These are phyloP conservation scores for Lepidurus couesii DNA, from an alignment of 1,140 invertebrate genomes.

Conservation along the genomic window DNA sequence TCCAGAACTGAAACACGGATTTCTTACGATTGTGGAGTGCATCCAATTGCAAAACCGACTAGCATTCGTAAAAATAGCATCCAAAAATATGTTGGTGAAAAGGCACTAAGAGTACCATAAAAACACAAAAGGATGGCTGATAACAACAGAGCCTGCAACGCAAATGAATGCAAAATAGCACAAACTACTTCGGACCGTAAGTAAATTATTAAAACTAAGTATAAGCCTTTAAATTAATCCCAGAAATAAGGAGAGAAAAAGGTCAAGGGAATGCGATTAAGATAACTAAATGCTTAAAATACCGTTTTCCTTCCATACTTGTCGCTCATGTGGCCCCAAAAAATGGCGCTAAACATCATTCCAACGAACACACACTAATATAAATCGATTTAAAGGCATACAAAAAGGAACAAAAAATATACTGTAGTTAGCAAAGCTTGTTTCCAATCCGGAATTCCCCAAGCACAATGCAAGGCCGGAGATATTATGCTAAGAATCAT, in stretches of 20 bases:
- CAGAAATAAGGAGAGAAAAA: constrained; percentile 35
- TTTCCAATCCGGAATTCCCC: constrained; percentile 77
- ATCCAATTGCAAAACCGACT: constrained; percentile 93
- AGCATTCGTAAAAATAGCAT: constrained; percentile 80
- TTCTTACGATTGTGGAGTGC: constrained; percentile 92
- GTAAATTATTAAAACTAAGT: neutral
- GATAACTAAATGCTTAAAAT: constrained; percentile 37
- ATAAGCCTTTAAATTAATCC: too few relatives aligned
- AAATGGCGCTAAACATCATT: constrained; percentile 94
- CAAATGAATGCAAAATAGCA: constrained; percentile 33
- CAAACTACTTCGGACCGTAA: constrained; percentile 22
- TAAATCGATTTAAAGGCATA: constrained; percentile 24
- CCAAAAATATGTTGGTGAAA: constrained; percentile 87
- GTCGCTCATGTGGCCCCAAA: constrained; percentile 93
- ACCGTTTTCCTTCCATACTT: constrained; percentile 85
- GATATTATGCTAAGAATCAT: constrained; percentile 90
- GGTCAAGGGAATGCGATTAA: neutral
- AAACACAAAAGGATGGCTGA: constrained; percentile 84
- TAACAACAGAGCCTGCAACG: constrained; percentile 69
- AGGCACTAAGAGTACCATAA: constrained; percentile 82
- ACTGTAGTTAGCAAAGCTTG: constrained; percentile 69
- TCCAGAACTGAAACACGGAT: constrained; percentile 1
- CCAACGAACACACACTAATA: constrained; percentile 81
- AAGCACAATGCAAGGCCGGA: constrained; percentile 87
- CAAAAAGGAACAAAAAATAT: constrained; percentile 39